Percentiles rank a stretch among this genome's conserved stretches.
These are phyloP conservation scores for Rhabdophis nuchalis DNA, from an alignment of 2,797 vertebrate genomes.

Conservation along the genomic window DNA sequence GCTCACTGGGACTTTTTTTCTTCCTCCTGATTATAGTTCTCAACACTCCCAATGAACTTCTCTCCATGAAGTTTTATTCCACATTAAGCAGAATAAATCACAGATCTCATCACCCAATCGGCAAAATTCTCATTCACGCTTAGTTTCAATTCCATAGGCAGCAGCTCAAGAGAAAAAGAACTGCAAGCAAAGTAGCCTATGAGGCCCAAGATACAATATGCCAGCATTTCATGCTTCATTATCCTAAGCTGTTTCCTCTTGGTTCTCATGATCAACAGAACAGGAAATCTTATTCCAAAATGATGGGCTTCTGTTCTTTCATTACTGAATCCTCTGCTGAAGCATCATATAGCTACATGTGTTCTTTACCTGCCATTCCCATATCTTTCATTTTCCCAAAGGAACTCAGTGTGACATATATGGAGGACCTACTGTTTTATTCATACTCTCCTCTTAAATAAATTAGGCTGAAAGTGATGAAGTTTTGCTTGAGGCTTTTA, in stretches of 20 bases:
- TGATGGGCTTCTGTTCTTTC: fast-evolving
- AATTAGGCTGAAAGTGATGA: background rate
- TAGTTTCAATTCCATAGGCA: background rate
- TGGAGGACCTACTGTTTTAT: background rate
- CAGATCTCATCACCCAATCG: background rate
- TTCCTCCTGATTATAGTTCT: background rate
- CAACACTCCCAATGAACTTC: background rate
- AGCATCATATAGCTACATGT: background rate
- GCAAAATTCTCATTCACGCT: background rate
- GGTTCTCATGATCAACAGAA: slow-evolving; percentile 16
- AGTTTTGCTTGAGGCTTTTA: background rate
- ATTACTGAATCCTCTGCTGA: background rate
- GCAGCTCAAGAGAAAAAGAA: slow-evolving; percentile 3
- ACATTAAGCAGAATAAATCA: background rate
- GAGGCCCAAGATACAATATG: background rate
- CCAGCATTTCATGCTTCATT: background rate
- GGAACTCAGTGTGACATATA: background rate
- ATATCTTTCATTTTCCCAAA: background rate
- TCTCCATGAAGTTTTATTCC: slow-evolving; percentile 3
- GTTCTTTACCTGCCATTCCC: background rate
- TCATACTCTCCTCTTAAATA: background rate
- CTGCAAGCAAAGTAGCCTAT: fast-evolving
- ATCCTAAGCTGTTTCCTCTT: fast-evolving
- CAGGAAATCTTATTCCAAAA: background rate
- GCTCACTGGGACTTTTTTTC: background rate